phyloP scores from a whole-genome alignment of 2,888 invertebrate genomes.

The Empis stercorea region DNA sequence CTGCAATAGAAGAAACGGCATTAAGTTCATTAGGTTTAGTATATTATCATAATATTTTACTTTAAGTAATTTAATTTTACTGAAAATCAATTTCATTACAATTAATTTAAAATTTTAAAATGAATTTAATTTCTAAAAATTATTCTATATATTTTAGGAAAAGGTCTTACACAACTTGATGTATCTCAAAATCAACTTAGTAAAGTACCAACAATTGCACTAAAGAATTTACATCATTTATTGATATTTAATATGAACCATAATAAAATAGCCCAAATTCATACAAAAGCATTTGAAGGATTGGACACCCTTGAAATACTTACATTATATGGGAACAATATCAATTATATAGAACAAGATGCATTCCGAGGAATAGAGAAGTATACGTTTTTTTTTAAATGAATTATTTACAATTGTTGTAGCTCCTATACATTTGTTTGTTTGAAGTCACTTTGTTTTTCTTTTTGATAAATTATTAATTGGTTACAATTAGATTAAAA shows the following conservation, averaged over 20 bases:
- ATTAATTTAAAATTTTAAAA: no score
- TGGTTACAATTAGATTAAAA: no score
- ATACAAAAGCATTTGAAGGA: constrained; percentile 72
- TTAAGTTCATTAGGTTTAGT: constrained; percentile 81
- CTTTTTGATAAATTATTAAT: no score
- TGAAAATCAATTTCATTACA: no score
- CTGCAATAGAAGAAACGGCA: constrained; percentile 75
- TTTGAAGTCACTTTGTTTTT: no score
- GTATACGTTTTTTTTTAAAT: constrained; percentile 41
- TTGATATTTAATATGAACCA: constrained; percentile 82
- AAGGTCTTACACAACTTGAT: constrained; percentile 76
- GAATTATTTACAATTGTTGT: no score
- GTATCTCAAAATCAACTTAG: constrained; percentile 74
- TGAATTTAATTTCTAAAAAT: no score
- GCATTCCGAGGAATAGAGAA: constrained; percentile 80
- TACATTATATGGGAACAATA: constrained; percentile 75
- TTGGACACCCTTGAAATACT: constrained; percentile 76
- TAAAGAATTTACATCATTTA: constrained; percentile 67
- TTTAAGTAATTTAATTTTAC: no score
- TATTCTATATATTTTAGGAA: constrained; percentile 43
- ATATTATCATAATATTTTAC: no score
- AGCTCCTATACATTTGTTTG: no score
- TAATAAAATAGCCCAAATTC: constrained; percentile 68
- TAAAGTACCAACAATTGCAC: constrained; percentile 66
- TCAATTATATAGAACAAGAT: constrained; percentile 62